These are phyloP conservation scores for Apamea anceps DNA, from an alignment of 2,888 invertebrate species.

Conservation along the genomic window DNA sequence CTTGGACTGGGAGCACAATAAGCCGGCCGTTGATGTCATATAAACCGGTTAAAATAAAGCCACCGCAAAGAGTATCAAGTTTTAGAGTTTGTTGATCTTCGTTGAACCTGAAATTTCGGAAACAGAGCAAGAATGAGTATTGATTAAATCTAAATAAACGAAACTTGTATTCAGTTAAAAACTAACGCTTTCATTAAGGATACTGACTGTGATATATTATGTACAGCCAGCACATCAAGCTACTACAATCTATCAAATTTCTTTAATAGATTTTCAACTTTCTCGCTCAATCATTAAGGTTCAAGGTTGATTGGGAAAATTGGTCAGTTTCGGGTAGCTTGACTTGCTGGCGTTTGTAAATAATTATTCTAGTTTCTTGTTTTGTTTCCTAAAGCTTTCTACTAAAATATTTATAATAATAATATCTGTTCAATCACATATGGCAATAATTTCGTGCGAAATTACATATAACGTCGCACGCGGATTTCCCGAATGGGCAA, in stretches of 20 bases:
- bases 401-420: background rate
- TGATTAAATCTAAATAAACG: background rate
- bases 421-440: background rate
- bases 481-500: background rate
- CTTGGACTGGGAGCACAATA: slow-evolving; percentile 59
- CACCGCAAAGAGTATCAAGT: slow-evolving; percentile 46
- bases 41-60: slow-evolving; percentile 54
- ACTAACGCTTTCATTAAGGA: no score
- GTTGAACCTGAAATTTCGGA: slow-evolving; percentile 48
- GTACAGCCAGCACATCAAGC: no score
- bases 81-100: slow-evolving; percentile 31
- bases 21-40: slow-evolving; percentile 66
- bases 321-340: no score
- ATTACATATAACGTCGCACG: background rate
- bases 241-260: no score
- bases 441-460: background rate
- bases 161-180: background rate
- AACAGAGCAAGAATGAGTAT: background rate
- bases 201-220: no score
- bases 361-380: no score
- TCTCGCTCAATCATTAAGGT: no score
- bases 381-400: no score
- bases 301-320: no score
- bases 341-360: no score
- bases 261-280: no score